Conservation (phyloP, 2,113 vertebrate species). For the Podocnemis expansa region DNA sequence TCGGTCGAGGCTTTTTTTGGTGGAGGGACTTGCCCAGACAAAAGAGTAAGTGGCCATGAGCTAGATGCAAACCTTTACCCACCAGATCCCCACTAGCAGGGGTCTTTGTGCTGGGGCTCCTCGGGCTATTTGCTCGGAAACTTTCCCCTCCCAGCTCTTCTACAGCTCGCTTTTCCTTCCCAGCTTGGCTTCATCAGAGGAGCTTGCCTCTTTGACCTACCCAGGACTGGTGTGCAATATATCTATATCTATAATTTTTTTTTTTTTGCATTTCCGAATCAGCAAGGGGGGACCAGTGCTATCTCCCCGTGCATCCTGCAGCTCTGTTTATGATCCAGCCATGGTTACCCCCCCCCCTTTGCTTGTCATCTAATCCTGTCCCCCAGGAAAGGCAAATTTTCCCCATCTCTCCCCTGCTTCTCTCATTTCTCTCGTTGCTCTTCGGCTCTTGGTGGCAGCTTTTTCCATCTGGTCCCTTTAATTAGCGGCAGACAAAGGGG, state of each 20-base stretch:
- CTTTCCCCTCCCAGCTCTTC: neutral
- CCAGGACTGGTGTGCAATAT: neutral
- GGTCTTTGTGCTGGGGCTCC: neutral
- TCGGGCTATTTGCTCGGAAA: neutral
- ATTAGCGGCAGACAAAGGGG: conserved; percentile 85
- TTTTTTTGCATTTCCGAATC: neutral
- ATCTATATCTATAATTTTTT: no score
- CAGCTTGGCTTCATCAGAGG: neutral
- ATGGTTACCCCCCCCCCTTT: neutral
- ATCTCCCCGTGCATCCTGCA: neutral
- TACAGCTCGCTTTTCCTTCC: neutral
- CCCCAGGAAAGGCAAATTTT: conserved; percentile 2
- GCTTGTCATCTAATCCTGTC: neutral
- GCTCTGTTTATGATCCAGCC: neutral
- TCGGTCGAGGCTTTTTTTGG: neutral
- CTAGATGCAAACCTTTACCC: neutral
- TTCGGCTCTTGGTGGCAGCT: conserved; percentile 75
- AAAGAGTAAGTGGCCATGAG: neutral
- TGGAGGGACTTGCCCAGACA: neutral
- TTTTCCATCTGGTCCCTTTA: conserved; percentile 83
- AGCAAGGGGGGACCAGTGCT: neutral
- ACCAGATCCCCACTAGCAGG: neutral
- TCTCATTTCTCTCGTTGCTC: conserved; percentile 39
- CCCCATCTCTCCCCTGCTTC: neutral
- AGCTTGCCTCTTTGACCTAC: neutral